Conservation (phyloP, 2,113 vertebrate species). For the Hippocampus comes region DNA sequence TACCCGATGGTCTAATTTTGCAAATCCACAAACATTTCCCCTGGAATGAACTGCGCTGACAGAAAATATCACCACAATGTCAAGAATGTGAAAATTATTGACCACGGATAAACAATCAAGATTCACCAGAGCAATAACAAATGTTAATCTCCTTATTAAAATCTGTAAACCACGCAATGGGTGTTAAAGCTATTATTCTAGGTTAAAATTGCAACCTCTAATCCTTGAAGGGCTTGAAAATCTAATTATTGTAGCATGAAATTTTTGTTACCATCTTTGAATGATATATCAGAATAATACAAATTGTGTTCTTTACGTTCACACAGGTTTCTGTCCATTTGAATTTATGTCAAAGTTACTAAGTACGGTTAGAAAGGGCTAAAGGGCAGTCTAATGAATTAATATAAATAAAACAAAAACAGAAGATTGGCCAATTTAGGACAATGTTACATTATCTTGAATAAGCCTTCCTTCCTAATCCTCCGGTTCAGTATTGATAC, state of each 20-base stretch:
- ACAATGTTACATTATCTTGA: not conserved
- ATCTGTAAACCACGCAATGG: not conserved
- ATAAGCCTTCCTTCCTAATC: too few species aligned
- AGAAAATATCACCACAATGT: constrained; percentile 3
- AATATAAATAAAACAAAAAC: not conserved
- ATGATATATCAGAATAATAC: too few species aligned
- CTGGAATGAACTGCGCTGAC: not conserved
- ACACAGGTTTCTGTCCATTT: not conserved
- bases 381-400: not conserved
- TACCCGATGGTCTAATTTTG: not conserved
- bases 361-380: not conserved
- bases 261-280: too few species aligned
- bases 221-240: not conserved
- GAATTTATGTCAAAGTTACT: not conserved
- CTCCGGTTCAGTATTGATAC: not conserved
- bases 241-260: too few species aligned
- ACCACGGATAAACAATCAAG: not conserved
- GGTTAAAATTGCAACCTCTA: not conserved
- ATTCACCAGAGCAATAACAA: not conserved
- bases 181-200: not conserved
- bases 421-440: not conserved
- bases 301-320: too few species aligned
- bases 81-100: not conserved
- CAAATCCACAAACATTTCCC: not conserved
- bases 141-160: not conserved